Conservation (phyloP, 1,140 invertebrate genomes). For the Bombus sylvicola region DNA sequence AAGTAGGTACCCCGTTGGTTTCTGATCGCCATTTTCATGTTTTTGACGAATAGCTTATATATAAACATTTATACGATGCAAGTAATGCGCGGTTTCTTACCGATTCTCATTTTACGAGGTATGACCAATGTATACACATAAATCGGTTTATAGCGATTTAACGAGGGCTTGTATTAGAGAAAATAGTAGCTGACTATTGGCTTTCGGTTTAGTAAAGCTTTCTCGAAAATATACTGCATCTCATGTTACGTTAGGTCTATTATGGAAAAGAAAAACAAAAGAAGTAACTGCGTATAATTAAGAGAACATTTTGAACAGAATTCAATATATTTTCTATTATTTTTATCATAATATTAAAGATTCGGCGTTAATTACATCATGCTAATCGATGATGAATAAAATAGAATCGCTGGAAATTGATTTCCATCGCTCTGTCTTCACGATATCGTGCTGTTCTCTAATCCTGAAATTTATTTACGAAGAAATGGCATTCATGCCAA, state of each 20-base stretch:
- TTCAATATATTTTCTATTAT: background rate
- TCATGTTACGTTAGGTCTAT: background rate
- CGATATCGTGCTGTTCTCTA: background rate
- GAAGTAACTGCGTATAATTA: too few species aligned
- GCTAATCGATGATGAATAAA: background rate
- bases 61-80: background rate
- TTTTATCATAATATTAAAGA: too few species aligned
- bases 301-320: background rate
- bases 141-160: background rate
- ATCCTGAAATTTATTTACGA: background rate
- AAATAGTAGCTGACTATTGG: background rate
- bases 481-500: background rate
- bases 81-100: background rate
- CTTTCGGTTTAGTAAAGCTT: background rate
- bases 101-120: background rate
- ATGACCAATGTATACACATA: background rate
- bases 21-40: background rate
- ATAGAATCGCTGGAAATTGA: constrained; percentile 11
- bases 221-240: background rate
- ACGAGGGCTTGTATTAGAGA: background rate
- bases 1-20: background rate
- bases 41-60: background rate
- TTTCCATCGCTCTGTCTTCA: constrained; percentile 1
- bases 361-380: too few species aligned
- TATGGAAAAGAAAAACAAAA: background rate